Evolutionary conservation across 2,113 vertebrate genomes (phyloP).

Genomic region (Fregata magnificens): DNA sequence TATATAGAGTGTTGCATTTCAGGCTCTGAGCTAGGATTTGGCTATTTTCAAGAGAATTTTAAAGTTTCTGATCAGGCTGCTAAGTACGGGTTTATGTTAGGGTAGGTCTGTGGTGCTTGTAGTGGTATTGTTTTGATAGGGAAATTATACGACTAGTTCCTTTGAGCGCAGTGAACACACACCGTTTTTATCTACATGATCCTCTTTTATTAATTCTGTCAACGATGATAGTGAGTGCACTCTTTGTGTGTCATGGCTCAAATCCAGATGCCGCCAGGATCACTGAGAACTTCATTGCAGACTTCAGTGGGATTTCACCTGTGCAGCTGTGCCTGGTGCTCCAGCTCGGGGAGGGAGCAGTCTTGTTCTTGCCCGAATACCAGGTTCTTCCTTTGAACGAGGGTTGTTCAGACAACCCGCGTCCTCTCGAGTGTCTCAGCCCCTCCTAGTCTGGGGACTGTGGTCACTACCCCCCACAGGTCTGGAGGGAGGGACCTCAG

Average conservation of each 20-base stretch:
- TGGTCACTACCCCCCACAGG: not conserved
- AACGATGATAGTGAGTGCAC: not conserved
- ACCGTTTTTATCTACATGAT: not conserved
- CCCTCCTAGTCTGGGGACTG: not conserved
- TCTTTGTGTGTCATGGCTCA: constrained; percentile 32
- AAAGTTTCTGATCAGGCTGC: not conserved
- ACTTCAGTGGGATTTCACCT: constrained; percentile 24
- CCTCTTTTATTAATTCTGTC: constrained; percentile 42
- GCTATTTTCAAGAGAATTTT: not conserved
- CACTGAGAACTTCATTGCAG: not conserved
- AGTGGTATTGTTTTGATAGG: not conserved
- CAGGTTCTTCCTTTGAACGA: not conserved
- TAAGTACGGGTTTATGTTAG: not conserved
- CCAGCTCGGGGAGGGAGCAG: not conserved
- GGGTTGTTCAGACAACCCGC: not conserved
- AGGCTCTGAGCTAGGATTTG: not conserved
- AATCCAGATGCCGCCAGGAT: constrained; percentile 9
- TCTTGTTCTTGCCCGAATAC: not conserved
- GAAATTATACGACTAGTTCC: not conserved
- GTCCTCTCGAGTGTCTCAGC: not conserved
- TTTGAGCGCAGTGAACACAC: not conserved
- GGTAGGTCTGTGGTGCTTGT: not conserved
- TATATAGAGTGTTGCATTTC: not conserved
- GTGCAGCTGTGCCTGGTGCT: constrained; percentile 29
- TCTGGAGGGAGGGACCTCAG: not conserved